A percentile compares a stretch with the other conserved stretches of the same genome.
phyloP scores from a whole-genome alignment of 2,797 vertebrate species.

The Anabacerthia variegaticeps region DNA sequence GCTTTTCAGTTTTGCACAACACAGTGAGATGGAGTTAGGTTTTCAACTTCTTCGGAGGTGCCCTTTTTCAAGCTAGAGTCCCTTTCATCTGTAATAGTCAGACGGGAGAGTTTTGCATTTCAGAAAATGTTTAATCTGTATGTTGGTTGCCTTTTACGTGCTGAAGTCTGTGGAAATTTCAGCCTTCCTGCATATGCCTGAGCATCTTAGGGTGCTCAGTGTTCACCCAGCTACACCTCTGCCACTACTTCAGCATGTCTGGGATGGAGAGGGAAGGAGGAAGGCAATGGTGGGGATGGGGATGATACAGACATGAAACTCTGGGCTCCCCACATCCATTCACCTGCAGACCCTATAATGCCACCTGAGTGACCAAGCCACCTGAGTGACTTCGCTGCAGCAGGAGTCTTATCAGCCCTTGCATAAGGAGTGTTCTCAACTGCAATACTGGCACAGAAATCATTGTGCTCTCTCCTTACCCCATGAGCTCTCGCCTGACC shows the following conservation, averaged over 20 bases:
- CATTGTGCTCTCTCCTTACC: too few species aligned
- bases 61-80: not conserved
- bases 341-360: too few species aligned
- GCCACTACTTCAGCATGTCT: not conserved
- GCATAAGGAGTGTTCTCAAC: not conserved
- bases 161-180: not conserved
- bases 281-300: not conserved
- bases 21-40: not conserved
- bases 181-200: not conserved
- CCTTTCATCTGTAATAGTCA: slow-evolving; percentile 4
- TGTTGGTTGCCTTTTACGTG: not conserved
- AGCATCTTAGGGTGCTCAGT: rapidly evolving
- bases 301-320: not conserved
- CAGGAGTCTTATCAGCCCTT: not conserved
- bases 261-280: not conserved
- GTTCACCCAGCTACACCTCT: not conserved
- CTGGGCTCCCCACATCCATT: not conserved
- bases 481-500: not conserved
- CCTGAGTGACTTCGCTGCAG: not conserved
- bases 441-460: rapidly evolving
- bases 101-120: slow-evolving; percentile 6
- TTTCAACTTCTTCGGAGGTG: not conserved
- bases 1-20: not conserved
- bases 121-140: not conserved
- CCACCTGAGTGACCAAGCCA: too few species aligned